These are phyloP conservation scores for Koerneria pararmatus DNA, from an alignment of 2,888 invertebrate species.

Conservation along the genomic window DNA sequence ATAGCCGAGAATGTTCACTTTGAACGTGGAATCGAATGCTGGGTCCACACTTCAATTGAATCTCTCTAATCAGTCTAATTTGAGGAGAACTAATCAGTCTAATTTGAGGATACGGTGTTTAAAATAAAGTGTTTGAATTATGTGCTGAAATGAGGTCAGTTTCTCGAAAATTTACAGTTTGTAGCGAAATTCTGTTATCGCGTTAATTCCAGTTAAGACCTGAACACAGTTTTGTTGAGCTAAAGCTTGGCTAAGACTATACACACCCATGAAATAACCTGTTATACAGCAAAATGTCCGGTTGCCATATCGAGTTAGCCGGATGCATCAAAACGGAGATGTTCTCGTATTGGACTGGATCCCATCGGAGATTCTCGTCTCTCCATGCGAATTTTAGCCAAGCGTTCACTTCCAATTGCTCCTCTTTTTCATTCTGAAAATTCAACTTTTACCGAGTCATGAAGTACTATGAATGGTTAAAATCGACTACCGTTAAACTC, in stretches of 20 bases:
- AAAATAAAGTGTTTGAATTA: no score
- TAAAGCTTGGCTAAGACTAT: background rate
- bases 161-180: no score
- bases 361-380: conserved; percentile 55
- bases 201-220: no score
- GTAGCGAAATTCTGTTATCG: no score
- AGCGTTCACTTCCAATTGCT: conserved; percentile 52
- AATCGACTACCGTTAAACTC: no score
- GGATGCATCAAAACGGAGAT: conserved; percentile 47
- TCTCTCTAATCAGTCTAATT: background rate
- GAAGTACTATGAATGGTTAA: no score
- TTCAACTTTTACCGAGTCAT: no score
- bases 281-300: conserved; percentile 52
- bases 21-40: conserved; percentile 51
- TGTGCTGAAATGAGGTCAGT: conserved; percentile 1
- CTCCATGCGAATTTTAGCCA: conserved; percentile 54
- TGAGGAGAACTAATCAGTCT: no score
- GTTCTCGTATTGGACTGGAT: conserved; percentile 42
- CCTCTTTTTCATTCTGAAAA: conserved; percentile 53
- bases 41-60: conserved; percentile 43
- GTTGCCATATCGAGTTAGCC: conserved; percentile 44
- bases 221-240: background rate
- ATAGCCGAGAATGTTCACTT: conserved; percentile 49
- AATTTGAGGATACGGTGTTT: no score
- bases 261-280: conserved; percentile 33